A percentile compares a stretch with the other conserved stretches of the same genome.
phyloP scores from a whole-genome alignment of 1,140 invertebrate species.

The Phocides pigmalion region DNA sequence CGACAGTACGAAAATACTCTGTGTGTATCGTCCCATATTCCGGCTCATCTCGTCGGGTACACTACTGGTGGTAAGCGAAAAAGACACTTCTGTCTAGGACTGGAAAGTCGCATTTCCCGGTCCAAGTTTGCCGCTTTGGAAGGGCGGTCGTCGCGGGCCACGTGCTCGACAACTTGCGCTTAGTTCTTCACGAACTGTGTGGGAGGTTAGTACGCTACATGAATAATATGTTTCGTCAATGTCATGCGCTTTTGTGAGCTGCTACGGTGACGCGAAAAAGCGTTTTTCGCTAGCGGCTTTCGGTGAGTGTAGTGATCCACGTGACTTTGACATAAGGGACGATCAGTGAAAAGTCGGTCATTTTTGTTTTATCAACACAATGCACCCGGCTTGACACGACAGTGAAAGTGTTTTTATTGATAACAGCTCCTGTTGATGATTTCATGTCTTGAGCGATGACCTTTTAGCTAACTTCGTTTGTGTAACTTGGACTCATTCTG shows the following conservation, averaged over 20 bases:
- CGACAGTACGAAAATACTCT: slow-evolving; percentile 76
- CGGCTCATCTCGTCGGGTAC: slow-evolving; percentile 64
- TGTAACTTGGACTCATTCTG: slow-evolving; percentile 35
- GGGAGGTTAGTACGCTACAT: slow-evolving; percentile 79
- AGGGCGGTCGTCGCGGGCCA: slow-evolving; percentile 76
- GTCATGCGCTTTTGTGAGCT: slow-evolving; percentile 70
- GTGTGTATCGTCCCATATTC: slow-evolving; percentile 77
- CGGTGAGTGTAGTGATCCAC: slow-evolving; percentile 58
- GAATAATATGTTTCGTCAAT: slow-evolving; percentile 68
- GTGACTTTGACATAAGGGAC: slow-evolving; percentile 75
- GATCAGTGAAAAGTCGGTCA: slow-evolving; percentile 54
- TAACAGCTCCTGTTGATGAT: slow-evolving; percentile 43
- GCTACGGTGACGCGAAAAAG: slow-evolving; percentile 61
- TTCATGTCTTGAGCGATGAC: slow-evolving; percentile 47
- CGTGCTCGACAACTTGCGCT: slow-evolving; percentile 79
- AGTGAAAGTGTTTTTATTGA: slow-evolving; percentile 58
- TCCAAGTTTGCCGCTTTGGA: slow-evolving; percentile 60
- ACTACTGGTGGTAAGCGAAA: slow-evolving; percentile 53
- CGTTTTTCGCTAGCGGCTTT: slow-evolving; percentile 50
- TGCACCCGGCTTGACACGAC: slow-evolving; percentile 42
- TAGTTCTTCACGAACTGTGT: slow-evolving; percentile 82
- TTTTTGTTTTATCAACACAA: slow-evolving; percentile 50
- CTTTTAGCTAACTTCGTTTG: slow-evolving; percentile 39
- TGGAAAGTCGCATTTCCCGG: slow-evolving; percentile 73
- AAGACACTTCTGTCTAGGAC: slow-evolving; percentile 49